These are phyloP conservation scores for Macrostomum lignano DNA, from an alignment of 1,140 invertebrate genomes.

Conservation along the genomic window DNA sequence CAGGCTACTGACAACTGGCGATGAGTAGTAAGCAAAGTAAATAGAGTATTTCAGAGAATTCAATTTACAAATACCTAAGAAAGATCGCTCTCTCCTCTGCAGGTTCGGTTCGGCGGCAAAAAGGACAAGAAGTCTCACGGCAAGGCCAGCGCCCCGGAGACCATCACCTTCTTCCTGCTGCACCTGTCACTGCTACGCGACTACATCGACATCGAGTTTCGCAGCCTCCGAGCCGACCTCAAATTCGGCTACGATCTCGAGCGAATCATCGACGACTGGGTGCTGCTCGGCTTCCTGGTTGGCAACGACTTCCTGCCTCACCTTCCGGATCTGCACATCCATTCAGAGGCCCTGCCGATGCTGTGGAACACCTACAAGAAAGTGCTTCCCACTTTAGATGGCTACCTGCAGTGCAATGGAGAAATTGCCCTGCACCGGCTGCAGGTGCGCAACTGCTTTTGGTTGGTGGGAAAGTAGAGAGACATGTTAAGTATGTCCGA, in stretches of 20 bases:
- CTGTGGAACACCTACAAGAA: constrained; percentile 62
- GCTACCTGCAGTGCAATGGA: constrained; percentile 18
- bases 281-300: constrained; percentile 73
- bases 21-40: too few relatives aligned
- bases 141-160: background rate
- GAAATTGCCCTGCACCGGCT: too few relatives aligned
- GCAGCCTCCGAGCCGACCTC: constrained; percentile 21
- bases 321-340: constrained; percentile 68
- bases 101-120: too few relatives aligned
- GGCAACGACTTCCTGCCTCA: constrained; percentile 91
- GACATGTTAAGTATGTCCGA: too few relatives aligned
- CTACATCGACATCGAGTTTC: constrained; percentile 71
- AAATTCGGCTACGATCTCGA: constrained; percentile 52
- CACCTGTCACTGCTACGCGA: constrained; percentile 66
- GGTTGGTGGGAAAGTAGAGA: too few relatives aligned
- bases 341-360: constrained; percentile 50
- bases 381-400: constrained; percentile 51
- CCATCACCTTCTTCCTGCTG: constrained; percentile 44
- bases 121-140: too few relatives aligned
- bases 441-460: too few relatives aligned
- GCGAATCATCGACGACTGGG: constrained; percentile 43
- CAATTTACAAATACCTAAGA: too few relatives aligned
- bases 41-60: too few relatives aligned
- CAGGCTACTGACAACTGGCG: too few relatives aligned
- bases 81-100: too few relatives aligned